Evolutionary conservation across 2,797 vertebrate genomes (phyloP).

Genomic region (Cheirogaleus major): DNA sequence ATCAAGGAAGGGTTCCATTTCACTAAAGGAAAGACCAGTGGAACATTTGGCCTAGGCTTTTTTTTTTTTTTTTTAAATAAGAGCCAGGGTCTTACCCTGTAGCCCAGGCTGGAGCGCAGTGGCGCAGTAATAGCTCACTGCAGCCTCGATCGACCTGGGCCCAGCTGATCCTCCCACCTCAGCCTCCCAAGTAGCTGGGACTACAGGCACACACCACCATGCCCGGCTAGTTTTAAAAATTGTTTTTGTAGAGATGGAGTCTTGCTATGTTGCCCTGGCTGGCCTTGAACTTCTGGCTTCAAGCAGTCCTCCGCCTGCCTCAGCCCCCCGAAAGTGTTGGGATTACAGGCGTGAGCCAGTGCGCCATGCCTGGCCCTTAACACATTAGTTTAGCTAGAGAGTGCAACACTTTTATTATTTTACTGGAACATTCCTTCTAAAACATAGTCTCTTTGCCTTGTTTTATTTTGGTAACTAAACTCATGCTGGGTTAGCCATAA

Average conservation of each 20-base stretch:
- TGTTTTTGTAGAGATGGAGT: not conserved
- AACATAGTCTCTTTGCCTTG: not conserved
- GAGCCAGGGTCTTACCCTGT: not conserved
- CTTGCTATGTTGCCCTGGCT: not conserved
- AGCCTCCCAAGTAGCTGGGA: not conserved
- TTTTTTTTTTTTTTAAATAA: not conserved
- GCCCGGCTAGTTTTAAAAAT: not conserved
- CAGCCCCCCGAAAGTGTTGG: not conserved
- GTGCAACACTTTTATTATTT: conserved; percentile 16
- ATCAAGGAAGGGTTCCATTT: not conserved
- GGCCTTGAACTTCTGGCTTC: not conserved
- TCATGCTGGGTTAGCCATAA: conserved; percentile 36
- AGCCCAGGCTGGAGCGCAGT: too few species aligned
- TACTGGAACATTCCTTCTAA: conserved; percentile 13
- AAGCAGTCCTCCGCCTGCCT: not conserved
- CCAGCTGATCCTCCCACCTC: not conserved
- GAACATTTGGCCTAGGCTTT: not conserved
- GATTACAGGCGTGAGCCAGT: not conserved
- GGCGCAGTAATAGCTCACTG: not conserved
- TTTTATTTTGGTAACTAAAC: conserved; percentile 62
- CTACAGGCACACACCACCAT: not conserved
- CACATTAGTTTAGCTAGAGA: not conserved
- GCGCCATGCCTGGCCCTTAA: not conserved
- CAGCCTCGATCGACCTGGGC: not conserved
- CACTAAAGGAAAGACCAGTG: not conserved